Percentiles rank a stretch among this genome's conserved stretches.
phyloP scores from a whole-genome alignment of 2,113 vertebrate genomes.

The Pomatostomus ruficeps region DNA sequence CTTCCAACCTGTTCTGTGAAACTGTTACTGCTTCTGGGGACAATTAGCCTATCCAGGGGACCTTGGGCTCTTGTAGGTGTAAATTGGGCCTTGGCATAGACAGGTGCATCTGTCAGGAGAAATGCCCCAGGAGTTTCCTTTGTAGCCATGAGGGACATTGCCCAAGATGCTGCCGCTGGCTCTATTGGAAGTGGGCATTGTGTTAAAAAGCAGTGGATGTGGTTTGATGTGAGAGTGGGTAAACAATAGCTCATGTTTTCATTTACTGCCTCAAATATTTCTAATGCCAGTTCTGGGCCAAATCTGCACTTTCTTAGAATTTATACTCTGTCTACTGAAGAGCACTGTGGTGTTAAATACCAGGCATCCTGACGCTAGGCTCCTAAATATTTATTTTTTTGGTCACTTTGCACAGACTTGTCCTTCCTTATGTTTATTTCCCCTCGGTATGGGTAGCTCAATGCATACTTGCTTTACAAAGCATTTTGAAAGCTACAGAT shows the following conservation, averaged over 20 bases:
- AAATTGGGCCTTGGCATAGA: neutral
- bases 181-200: accelerated
- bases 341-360: neutral
- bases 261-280: neutral
- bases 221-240: neutral
- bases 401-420: neutral
- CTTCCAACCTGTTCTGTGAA: neutral
- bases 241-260: neutral
- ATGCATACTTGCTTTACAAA: neutral
- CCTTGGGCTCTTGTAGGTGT: neutral
- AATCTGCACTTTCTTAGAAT: neutral
- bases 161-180: neutral
- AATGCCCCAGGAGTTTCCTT: neutral
- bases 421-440: neutral
- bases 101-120: neutral
- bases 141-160: neutral
- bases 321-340: neutral
- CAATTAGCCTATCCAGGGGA: accelerated
- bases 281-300: neutral
- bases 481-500: neutral
- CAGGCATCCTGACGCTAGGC: neutral
- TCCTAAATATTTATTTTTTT: neutral
- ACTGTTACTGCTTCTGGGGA: neutral
- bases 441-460: neutral
- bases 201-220: neutral